Evolutionary conservation across 2,888 invertebrate species (phyloP), one percentile per base, ranked within the genome.

Genomic region (Tetramorium bicarinatum): DNA sequence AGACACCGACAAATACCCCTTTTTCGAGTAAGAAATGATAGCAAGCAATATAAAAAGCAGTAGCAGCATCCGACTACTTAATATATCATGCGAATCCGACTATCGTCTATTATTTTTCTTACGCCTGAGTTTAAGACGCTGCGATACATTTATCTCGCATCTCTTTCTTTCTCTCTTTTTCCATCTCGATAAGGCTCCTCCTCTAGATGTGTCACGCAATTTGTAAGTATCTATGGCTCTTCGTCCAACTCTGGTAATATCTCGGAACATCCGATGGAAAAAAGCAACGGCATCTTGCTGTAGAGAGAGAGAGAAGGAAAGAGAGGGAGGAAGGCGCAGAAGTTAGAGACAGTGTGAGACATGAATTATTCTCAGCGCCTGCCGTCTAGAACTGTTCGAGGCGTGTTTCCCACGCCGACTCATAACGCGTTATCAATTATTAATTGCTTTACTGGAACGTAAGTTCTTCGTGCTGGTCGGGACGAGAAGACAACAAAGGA

Each of bases 341-440:
- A 81, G 77, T 52, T 59, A 52, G 52, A 64, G 79, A 79, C 34
- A 77, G 80, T 74, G 83, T 85, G 87, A 85, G 88, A 85, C 88
- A 92, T 92, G 92, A 92, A 92, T 92, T 92, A 92, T 92, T 92
- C 92, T 59, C 69, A 61, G 83, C 88, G 83, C 84, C 83, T 85
- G 74, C 83, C 74, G 90, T 89, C 89, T 90, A 90, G 89, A 90
- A 91, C 87, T 86, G 82, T 88, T 87, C 87, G 80, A 84, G 83
- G 86, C 80, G 64, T 77, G 88, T 89, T 92, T 92, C 92, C 91
- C 92, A 92, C 92, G 89, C 85, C 84, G 87, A 88, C 89, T 91
- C 91, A 92, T 92, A 92, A 91, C 91, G 90, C 88, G 89, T 91
- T 91, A 91, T 92, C 92, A 92, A 92, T 92, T 92, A 92, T 92